Conservation (phyloP, 2,888 invertebrate species). For the Andricus curvator region DNA sequence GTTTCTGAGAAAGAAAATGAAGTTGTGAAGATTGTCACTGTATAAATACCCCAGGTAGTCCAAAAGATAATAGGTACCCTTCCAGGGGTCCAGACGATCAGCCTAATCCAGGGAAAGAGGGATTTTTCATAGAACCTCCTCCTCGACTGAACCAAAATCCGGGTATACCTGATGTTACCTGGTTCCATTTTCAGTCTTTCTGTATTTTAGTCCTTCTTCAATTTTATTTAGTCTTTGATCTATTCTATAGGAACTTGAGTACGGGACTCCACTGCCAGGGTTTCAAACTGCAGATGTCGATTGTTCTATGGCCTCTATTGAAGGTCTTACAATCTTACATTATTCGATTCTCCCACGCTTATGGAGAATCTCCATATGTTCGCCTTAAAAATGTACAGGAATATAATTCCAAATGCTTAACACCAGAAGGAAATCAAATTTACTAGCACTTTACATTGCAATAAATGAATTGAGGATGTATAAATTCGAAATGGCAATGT, state of each 20-base stretch:
- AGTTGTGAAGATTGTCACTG: background rate
- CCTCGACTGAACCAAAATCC: background rate
- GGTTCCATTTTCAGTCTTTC: background rate
- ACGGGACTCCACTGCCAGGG: constrained; percentile 57
- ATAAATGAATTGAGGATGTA: constrained; percentile 1
- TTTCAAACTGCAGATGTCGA: constrained; percentile 65
- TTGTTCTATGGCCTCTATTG: constrained; percentile 60
- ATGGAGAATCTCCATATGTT: background rate
- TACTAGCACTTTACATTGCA: background rate
- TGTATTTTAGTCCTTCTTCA: background rate
- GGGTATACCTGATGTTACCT: background rate
- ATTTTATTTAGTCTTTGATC: background rate
- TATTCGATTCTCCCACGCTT: background rate
- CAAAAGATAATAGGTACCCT: background rate
- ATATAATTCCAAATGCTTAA: background rate
- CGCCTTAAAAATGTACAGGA: background rate
- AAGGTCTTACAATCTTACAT: background rate
- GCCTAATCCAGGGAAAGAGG: background rate
- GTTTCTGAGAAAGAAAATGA: background rate
- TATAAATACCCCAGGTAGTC: background rate
- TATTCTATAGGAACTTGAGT: constrained; percentile 61
- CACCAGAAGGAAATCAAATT: background rate
- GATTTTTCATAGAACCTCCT: background rate
- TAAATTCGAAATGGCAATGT: background rate
- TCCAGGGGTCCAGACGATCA: background rate